These are phyloP conservation scores for Syncerus caffer DNA, from an alignment of 2,797 vertebrate genomes.

Conservation along the genomic window DNA sequence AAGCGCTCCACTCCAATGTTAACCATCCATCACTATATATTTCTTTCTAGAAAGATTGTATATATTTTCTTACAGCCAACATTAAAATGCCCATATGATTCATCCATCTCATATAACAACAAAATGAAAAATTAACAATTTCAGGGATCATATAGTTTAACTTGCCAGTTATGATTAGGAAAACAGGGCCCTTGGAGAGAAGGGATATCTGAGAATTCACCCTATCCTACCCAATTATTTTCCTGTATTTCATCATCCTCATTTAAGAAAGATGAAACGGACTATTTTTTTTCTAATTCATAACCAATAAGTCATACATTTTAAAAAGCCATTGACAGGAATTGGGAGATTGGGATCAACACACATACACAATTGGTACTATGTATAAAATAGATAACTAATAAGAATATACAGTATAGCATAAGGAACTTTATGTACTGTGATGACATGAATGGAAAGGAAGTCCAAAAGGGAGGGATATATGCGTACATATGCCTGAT, in stretches of 20 bases:
- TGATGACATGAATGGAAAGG: background rate
- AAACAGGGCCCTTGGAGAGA: background rate
- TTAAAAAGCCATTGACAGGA: background rate
- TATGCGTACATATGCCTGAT: background rate
- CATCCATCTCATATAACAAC: background rate
- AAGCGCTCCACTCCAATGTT: background rate
- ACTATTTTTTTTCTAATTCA: background rate
- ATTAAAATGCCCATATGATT: slow-evolving; percentile 23
- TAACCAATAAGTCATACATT: background rate
- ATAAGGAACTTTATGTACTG: background rate
- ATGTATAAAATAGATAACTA: background rate
- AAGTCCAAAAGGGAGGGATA: background rate
- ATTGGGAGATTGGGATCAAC: background rate
- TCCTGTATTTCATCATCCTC: background rate
- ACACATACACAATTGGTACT: background rate
- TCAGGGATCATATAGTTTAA: background rate
- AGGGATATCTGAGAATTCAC: background rate
- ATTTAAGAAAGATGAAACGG: background rate
- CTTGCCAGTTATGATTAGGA: background rate
- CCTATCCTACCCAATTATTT: background rate
- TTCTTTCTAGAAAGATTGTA: background rate
- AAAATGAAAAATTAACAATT: background rate
- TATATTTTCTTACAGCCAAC: background rate
- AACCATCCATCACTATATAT: background rate
- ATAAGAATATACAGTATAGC: background rate